Percentiles rank a stretch among this genome's conserved stretches.
Evolutionary conservation across 2,888 invertebrate genomes (phyloP).

Genomic region (Glaucopsyche alexis): DNA sequence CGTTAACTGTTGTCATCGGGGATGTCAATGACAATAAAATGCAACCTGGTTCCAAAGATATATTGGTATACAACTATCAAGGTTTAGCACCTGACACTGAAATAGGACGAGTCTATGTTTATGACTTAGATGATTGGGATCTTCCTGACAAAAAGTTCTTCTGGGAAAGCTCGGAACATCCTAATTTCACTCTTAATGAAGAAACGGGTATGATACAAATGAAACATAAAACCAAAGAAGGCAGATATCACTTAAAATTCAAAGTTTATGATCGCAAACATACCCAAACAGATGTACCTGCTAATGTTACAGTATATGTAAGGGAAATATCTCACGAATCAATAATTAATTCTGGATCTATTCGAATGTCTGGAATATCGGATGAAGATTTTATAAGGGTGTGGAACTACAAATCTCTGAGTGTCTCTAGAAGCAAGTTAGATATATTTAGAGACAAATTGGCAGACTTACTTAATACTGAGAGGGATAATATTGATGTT

Average conservation of each 20-base stretch:
- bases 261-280: slow-evolving; percentile 96
- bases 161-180: slow-evolving; percentile 93
- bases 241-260: slow-evolving; percentile 88
- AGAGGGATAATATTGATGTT: slow-evolving; percentile 94
- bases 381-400: slow-evolving; percentile 98
- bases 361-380: slow-evolving; percentile 94
- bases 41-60: slow-evolving; percentile 98
- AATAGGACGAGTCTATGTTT: slow-evolving; percentile 97
- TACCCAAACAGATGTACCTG: slow-evolving; percentile 96
- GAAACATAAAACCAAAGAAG: slow-evolving; percentile 94
- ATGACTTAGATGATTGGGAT: slow-evolving; percentile 99
- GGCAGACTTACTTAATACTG: slow-evolving; percentile 90
- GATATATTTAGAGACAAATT: slow-evolving; percentile 94
- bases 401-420: slow-evolving; percentile 94
- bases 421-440: slow-evolving; percentile 91
- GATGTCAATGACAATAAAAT: slow-evolving; percentile 99
- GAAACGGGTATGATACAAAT: slow-evolving; percentile 97
- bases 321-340: slow-evolving; percentile 97
- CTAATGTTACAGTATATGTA: slow-evolving; percentile 97
- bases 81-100: slow-evolving; percentile 94
- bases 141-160: slow-evolving; percentile 98
- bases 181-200: slow-evolving; percentile 92
- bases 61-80: slow-evolving; percentile 98
- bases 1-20: slow-evolving; percentile 97
- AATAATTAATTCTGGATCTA: slow-evolving; percentile 96